phyloP scores from a whole-genome alignment of 2,888 invertebrate genomes.

The Temnothorax unifasciatus region DNA sequence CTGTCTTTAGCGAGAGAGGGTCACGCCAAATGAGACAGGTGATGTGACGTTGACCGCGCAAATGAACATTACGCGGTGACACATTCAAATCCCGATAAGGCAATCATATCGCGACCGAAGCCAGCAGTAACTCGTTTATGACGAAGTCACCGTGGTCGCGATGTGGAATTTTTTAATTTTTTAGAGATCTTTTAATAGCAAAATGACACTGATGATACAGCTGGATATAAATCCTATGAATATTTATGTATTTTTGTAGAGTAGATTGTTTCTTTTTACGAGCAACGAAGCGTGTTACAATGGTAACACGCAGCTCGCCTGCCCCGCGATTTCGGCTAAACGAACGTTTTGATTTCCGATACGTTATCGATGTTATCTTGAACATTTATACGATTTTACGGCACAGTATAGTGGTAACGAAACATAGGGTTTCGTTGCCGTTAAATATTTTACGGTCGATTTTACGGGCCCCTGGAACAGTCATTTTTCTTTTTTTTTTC shows the following conservation, averaged over 20 bases:
- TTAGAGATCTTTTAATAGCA: not conserved
- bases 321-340: not conserved
- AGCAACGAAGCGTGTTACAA: not conserved
- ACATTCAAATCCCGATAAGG: slow-evolving; percentile 46
- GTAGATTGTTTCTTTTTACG: not conserved
- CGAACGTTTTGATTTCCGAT: slow-evolving; percentile 33
- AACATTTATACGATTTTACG: slow-evolving; percentile 38
- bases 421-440: slow-evolving; percentile 66
- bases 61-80: slow-evolving; percentile 32
- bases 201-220: slow-evolving; percentile 8
- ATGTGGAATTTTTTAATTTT: not conserved
- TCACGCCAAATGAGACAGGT: slow-evolving; percentile 46
- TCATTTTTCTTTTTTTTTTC: slow-evolving; percentile 40
- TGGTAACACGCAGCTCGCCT: slow-evolving; percentile 9
- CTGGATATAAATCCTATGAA: slow-evolving; percentile 10
- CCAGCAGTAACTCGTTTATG: slow-evolving; percentile 20
- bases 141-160: slow-evolving; percentile 3
- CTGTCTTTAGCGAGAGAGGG: slow-evolving; percentile 16
- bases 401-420: slow-evolving; percentile 39
- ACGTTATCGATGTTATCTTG: slow-evolving; percentile 10
- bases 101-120: slow-evolving; percentile 32
- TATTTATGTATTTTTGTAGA: slow-evolving; percentile 7
- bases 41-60: slow-evolving; percentile 33
- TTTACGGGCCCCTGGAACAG: slow-evolving; percentile 71
- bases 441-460: slow-evolving; percentile 80